phyloP scores from a whole-genome alignment of 64 coral and sea anemone genomes.

The Orbicella faveolata region DNA sequence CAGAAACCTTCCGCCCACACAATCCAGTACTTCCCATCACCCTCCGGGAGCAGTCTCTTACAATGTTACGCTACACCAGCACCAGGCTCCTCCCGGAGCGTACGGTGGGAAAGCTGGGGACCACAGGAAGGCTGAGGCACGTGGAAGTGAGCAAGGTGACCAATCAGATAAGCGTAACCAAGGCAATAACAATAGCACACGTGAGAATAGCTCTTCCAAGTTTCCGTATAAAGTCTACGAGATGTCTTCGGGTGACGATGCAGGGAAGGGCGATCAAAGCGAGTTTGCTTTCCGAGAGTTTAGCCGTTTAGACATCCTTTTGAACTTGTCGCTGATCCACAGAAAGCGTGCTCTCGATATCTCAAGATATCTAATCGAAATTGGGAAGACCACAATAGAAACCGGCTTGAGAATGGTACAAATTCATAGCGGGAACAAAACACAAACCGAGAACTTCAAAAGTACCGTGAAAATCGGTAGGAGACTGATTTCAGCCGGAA shows the following conservation, averaged over 20 bases:
- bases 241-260: background rate
- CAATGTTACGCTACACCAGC: conserved; percentile 99
- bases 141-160: background rate
- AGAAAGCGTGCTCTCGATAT: conserved; percentile 68
- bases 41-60: conserved; percentile 95
- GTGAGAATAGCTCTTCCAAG: background rate
- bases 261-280: background rate
- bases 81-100: conserved; percentile 93
- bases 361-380: conserved; percentile 67
- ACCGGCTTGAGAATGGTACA: conserved; percentile 62
- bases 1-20: background rate
- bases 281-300: conserved; percentile 30
- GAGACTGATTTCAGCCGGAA: conserved; percentile 70
- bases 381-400: conserved; percentile 71
- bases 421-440: conserved; percentile 19
- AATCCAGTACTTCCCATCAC: conserved; percentile 2
- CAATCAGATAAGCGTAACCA: background rate
- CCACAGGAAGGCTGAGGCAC: background rate
- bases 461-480: conserved; percentile 59
- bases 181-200: background rate
- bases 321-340: conserved; percentile 58
- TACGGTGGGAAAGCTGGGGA: background rate
- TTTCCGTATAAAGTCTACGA: conserved; percentile 37
- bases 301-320: conserved; percentile 55
- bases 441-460: background rate